phyloP scores from a whole-genome alignment of 2,113 vertebrate species.

The Bufo bufo region DNA sequence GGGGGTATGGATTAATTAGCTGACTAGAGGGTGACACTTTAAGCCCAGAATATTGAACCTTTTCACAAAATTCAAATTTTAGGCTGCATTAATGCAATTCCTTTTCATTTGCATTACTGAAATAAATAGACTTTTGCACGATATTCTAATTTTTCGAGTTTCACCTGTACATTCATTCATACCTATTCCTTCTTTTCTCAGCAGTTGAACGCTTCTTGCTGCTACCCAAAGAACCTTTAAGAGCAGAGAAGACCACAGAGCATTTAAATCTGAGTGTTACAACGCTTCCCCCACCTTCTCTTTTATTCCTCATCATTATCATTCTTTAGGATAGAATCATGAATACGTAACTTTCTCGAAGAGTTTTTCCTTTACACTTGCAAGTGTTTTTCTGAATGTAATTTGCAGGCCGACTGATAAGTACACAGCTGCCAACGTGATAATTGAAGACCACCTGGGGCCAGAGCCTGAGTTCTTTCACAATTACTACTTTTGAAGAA shows the following conservation, averaged over 20 bases:
- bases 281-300: conserved; percentile 57
- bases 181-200: background rate
- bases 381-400: conserved; percentile 43
- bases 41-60: too few species aligned
- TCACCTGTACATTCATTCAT: background rate
- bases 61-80: too few species aligned
- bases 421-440: conserved; percentile 62
- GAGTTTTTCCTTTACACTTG: conserved; percentile 59
- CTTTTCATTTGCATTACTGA: too few species aligned
- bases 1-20: too few species aligned
- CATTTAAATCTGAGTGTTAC: conserved; percentile 64
- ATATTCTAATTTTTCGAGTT: too few species aligned
- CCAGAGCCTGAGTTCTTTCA: conserved; percentile 61
- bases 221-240: background rate
- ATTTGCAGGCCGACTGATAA: conserved; percentile 62
- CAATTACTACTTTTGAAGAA: conserved; percentile 58
- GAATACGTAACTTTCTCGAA: conserved; percentile 60
- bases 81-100: too few species aligned
- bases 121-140: too few species aligned
- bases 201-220: background rate
- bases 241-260: conserved; percentile 34
- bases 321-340: conserved; percentile 61
- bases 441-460: conserved; percentile 64
- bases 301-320: conserved; percentile 33
- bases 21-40: too few species aligned